phyloP scores from a whole-genome alignment of 2,888 invertebrate genomes.

The Lasioglossum vierecki region DNA sequence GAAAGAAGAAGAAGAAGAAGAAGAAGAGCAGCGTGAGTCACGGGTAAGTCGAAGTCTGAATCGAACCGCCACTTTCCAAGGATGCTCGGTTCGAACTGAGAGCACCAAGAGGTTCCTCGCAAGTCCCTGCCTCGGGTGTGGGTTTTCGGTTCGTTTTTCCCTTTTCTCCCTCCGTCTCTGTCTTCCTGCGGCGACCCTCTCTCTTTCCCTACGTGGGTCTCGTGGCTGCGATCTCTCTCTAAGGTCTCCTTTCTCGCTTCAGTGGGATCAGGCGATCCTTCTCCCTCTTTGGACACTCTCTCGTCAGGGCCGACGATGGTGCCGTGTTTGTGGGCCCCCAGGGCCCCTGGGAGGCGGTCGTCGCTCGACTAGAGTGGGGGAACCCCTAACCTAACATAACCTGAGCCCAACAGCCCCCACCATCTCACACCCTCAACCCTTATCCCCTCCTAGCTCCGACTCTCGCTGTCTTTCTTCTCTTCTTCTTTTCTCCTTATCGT shows the following conservation, averaged over 20 bases:
- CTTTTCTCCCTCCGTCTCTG: constrained; percentile 74
- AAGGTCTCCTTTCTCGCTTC: constrained; percentile 38
- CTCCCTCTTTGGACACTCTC: constrained; percentile 43
- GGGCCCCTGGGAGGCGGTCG: constrained; percentile 80
- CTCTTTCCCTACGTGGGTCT: constrained; percentile 58
- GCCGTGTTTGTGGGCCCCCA: constrained; percentile 78
- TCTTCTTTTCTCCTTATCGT: neutral
- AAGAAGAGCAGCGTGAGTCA: constrained; percentile 49
- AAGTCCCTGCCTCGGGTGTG: constrained; percentile 79
- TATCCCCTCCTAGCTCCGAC: constrained; percentile 51
- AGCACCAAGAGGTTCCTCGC: constrained; percentile 78
- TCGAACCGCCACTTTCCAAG: constrained; percentile 81
- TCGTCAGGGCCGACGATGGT: constrained; percentile 76
- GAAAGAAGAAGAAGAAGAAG: neutral
- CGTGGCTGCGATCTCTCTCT: constrained; percentile 47
- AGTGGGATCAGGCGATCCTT: constrained; percentile 26
- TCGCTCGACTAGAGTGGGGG: constrained; percentile 66
- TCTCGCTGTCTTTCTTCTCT: neutral
- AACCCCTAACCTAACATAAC: constrained; percentile 80
- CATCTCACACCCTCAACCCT: constrained; percentile 71
- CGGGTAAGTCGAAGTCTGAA: constrained; percentile 63
- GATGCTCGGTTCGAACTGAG: constrained; percentile 83
- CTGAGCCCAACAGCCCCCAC: constrained; percentile 73
- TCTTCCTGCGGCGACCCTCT: constrained; percentile 38
- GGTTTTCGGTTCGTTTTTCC: constrained; percentile 82